These are phyloP conservation scores for Himantopus leucocephalus DNA, from an alignment of 2,113 vertebrate genomes.

Conservation along the genomic window DNA sequence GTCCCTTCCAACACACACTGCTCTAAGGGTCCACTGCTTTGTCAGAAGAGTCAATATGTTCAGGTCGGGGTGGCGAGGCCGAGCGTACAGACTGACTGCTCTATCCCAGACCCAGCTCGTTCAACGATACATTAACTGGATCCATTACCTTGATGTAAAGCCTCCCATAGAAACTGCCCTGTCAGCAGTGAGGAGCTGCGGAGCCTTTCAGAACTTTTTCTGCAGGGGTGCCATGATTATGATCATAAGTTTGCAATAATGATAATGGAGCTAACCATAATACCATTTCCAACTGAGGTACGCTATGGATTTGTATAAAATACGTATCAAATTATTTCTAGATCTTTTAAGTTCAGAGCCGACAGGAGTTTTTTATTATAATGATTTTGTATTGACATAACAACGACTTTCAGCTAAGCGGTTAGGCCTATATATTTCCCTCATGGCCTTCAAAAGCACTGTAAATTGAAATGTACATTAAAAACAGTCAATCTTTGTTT, in stretches of 20 bases:
- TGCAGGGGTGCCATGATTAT: constrained; percentile 43
- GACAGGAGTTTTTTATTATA: constrained; percentile 67
- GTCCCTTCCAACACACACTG: background rate
- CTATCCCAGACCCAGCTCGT: background rate
- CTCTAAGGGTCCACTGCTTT: background rate
- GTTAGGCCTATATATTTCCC: constrained; percentile 67
- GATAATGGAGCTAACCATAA: constrained; percentile 41
- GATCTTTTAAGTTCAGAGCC: constrained; percentile 53
- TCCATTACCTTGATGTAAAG: background rate
- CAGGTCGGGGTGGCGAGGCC: fast-evolving
- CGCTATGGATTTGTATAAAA: constrained; percentile 69
- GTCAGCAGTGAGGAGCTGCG: background rate
- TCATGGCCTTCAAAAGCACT: constrained; percentile 47
- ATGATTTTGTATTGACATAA: constrained; percentile 71
- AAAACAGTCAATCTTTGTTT: constrained; percentile 67
- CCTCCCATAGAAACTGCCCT: background rate
- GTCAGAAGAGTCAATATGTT: background rate
- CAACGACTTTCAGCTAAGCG: constrained; percentile 62
- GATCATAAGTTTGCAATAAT: constrained; percentile 50
- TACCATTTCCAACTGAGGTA: constrained; percentile 51
- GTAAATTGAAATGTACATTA: constrained; percentile 73
- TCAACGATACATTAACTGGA: background rate
- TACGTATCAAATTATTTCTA: constrained; percentile 60
- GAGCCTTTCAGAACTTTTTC: constrained; percentile 10
- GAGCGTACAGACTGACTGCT: background rate